Evolutionary conservation across 2,113 vertebrate species (phyloP).

Genomic region (Channa argus): DNA sequence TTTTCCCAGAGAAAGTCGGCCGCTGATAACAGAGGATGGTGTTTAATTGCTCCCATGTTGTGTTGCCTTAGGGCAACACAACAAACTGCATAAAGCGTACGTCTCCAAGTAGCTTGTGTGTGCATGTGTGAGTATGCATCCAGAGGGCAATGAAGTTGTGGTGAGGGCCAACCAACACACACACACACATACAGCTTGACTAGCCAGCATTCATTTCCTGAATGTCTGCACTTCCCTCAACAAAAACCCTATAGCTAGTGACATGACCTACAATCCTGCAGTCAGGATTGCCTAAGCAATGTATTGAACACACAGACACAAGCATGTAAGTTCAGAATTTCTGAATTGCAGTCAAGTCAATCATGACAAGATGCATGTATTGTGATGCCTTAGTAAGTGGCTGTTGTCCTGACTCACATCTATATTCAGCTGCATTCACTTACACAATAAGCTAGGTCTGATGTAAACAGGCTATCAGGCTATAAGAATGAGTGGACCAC

Average conservation of each 20-base stretch:
- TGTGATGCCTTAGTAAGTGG: constrained; percentile 40
- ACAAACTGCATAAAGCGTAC: background rate
- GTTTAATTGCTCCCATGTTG: constrained; percentile 73
- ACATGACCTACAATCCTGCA: constrained; percentile 63
- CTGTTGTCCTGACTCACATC: constrained; percentile 2
- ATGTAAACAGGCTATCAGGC: constrained; percentile 5
- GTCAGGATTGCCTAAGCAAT: constrained; percentile 32
- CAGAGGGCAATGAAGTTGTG: constrained; percentile 36
- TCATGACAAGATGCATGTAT: constrained; percentile 32
- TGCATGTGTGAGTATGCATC: constrained; percentile 37
- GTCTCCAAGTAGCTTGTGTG: constrained; percentile 33
- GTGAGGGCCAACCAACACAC: constrained; percentile 17
- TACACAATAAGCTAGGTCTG: constrained; percentile 16
- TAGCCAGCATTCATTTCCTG: constrained; percentile 63
- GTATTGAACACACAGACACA: background rate
- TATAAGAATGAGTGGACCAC: constrained; percentile 20
- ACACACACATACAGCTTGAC: constrained; percentile 32
- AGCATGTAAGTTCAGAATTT: constrained; percentile 10
- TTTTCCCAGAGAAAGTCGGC: constrained; percentile 54
- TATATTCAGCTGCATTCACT: constrained; percentile 36
- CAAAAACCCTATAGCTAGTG: constrained; percentile 43
- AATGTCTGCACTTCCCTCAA: constrained; percentile 57
- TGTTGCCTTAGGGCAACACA: constrained; percentile 34
- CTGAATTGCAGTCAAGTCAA: constrained; percentile 38
- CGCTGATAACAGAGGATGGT: constrained; percentile 58